Base-by-base conservation (phyloP, 23 tunicate species). In the Clavelina lepadiformis region DNA sequence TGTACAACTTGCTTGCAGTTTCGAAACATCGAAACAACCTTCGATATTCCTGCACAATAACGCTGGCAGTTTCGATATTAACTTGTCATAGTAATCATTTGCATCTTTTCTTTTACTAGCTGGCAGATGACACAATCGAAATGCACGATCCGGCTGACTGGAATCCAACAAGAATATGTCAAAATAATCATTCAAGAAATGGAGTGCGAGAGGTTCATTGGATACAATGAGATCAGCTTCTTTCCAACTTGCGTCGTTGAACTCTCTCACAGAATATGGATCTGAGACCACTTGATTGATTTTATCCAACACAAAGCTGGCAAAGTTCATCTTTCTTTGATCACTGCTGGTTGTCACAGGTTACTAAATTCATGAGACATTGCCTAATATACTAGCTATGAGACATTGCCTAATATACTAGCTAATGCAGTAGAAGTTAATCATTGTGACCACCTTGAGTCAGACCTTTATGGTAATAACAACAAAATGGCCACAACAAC, bases 71-170 rank as follows among this genome's bases (percentile, higher is more conserved):
- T 70, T 79, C 4, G 60, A 71, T 28, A 33, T 1, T 30, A 33
- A 56, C 37, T 11, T 49, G 28, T 56, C 18, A 73, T 46, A 67
- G 23, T 62, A 31, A 27, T 58, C 36, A 27, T 13, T 25, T n/a
- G 79, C 86, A 59, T 72, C 67, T 30, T 72, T 73, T 47, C 73
- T 24, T 51, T 51, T 72, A 36, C 61, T 50, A 28, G 58, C 29
- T 66, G 86, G 57, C 3, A 71, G 22, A 67, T 75, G 65, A 72
- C 45, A 65, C 55, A 86, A 46, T 31, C 86, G 55, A 49, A 59
- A 58, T 35, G 44, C 5, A 13, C 13, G 50, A 22, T 34, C 33
- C 4, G 33, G 35, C 51, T 19, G 60, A 29, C 38, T 4, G 3
- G 74, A 67, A 23, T 54, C 44, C 3, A 36, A 7, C 4, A 77